A percentile compares a stretch with the other conserved stretches of the same genome.
Conservation (phyloP, 2,113 vertebrate species). For the Monopterus albus region DNA sequence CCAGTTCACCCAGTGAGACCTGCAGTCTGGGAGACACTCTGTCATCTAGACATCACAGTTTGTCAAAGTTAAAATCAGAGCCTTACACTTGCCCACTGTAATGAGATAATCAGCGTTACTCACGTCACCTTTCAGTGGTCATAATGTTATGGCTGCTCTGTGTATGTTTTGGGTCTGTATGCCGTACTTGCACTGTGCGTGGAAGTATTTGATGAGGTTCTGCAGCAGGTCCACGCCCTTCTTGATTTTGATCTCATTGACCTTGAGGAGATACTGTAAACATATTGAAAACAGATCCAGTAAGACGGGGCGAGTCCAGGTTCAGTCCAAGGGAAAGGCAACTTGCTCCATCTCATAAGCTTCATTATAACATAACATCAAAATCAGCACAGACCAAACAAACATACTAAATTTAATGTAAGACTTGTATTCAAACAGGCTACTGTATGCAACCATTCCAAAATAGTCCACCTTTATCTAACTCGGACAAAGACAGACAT, state of each 20-base stretch:
- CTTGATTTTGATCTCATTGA: slow-evolving; percentile 99
- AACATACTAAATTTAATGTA: slow-evolving; percentile 44
- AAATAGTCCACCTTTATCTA: not conserved
- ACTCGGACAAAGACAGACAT: not conserved
- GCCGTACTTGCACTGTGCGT: slow-evolving; percentile 91
- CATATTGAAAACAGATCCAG: slow-evolving; percentile 24
- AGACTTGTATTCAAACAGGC: not conserved
- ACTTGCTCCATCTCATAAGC: slow-evolving; percentile 13
- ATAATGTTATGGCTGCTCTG: too few relatives aligned
- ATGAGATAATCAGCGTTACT: too few relatives aligned
- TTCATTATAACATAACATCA: slow-evolving; percentile 23
- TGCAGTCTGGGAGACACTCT: too few relatives aligned
- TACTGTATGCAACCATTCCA: not conserved
- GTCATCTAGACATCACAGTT: too few relatives aligned
- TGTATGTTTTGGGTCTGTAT: too few relatives aligned
- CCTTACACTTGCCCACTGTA: too few relatives aligned
- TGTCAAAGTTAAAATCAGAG: too few relatives aligned
- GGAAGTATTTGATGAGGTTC: slow-evolving; percentile 99
- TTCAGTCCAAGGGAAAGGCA: slow-evolving; percentile 32
- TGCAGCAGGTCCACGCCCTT: slow-evolving; percentile 98
- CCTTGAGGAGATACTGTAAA: slow-evolving; percentile 89
- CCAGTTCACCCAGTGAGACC: too few relatives aligned
- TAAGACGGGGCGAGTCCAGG: slow-evolving; percentile 10
- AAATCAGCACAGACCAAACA: not conserved
- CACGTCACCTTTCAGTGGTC: too few relatives aligned